A percentile compares a stretch with the other conserved stretches of the same genome.
These are phyloP conservation scores for Drosophila mimica DNA, from an alignment of 2,888 invertebrate genomes.

Conservation along the genomic window DNA sequence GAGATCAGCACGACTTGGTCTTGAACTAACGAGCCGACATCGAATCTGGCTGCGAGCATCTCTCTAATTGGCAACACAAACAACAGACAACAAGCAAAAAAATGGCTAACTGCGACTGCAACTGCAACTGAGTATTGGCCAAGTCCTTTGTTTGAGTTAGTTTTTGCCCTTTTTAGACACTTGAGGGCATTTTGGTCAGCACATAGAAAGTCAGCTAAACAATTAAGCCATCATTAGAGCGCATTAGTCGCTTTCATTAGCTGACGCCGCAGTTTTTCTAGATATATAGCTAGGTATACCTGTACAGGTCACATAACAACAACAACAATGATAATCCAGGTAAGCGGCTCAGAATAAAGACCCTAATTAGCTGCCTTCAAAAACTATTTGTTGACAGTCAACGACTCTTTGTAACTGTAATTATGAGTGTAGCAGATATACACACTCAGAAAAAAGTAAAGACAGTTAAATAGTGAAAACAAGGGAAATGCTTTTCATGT, in stretches of 20 bases:
- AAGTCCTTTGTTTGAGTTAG: constrained; percentile 52
- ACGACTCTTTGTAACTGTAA: constrained; percentile 56
- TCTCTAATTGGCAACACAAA: constrained; percentile 64
- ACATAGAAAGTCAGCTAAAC: constrained; percentile 39
- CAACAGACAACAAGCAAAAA: neutral
- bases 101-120: constrained; percentile 26
- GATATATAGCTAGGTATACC: constrained; percentile 12
- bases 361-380: neutral
- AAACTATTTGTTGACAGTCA: constrained; percentile 61
- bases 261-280: constrained; percentile 57
- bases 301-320: constrained; percentile 10
- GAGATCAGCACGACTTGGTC: constrained; percentile 61
- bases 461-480: neutral
- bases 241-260: constrained; percentile 67
- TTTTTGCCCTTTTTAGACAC: constrained; percentile 48
- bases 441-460: neutral
- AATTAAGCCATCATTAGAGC: constrained; percentile 76
- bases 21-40: constrained; percentile 55
- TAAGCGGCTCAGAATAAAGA: constrained; percentile 31
- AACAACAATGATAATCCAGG: constrained; percentile 26
- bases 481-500: neutral
- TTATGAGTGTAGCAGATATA: constrained; percentile 35
- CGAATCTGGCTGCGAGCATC: constrained; percentile 48
- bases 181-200: neutral
- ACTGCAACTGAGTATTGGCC: constrained; percentile 31